A percentile compares a stretch with the other conserved stretches of the same genome.
phyloP scores from a whole-genome alignment of 2,113 vertebrate species.

The Neolamprologus ventralis region DNA sequence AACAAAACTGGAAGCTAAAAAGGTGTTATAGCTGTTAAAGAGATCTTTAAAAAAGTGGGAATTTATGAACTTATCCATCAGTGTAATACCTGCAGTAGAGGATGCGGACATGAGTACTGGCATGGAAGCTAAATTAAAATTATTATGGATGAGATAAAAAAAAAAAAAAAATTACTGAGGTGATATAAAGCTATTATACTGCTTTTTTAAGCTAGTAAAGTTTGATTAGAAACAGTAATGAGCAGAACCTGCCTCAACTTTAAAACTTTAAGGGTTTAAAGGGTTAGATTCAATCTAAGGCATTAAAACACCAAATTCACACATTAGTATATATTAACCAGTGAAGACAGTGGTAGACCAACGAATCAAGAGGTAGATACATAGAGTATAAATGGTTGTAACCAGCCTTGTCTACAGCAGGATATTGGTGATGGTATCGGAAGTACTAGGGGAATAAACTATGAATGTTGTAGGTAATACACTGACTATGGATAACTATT shows the following conservation, averaged over 20 bases:
- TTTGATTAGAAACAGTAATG: not conserved
- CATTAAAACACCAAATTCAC: not conserved
- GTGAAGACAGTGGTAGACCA: not conserved
- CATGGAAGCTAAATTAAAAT: not conserved
- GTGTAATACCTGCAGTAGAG: not conserved
- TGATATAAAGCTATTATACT: not conserved
- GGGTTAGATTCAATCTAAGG: not conserved
- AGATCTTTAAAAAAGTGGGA: not conserved
- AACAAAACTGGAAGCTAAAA: not conserved
- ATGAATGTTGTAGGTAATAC: not conserved
- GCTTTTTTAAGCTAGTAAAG: not conserved
- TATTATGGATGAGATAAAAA: not conserved
- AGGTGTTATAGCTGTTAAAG: not conserved
- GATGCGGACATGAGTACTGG: not conserved
- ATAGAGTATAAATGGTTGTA: not conserved
- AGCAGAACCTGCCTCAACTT: not conserved
- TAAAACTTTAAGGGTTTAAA: not conserved
- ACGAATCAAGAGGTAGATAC: not conserved
- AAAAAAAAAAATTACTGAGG: not conserved
- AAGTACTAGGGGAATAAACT: not conserved
- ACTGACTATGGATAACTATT: not conserved
- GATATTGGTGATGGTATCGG: not conserved
- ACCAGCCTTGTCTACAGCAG: not conserved
- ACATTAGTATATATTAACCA: not conserved
- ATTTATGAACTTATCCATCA: not conserved